Base-by-base conservation (phyloP, 2,797 vertebrate genomes). In the Girardinus metallicus region DNA sequence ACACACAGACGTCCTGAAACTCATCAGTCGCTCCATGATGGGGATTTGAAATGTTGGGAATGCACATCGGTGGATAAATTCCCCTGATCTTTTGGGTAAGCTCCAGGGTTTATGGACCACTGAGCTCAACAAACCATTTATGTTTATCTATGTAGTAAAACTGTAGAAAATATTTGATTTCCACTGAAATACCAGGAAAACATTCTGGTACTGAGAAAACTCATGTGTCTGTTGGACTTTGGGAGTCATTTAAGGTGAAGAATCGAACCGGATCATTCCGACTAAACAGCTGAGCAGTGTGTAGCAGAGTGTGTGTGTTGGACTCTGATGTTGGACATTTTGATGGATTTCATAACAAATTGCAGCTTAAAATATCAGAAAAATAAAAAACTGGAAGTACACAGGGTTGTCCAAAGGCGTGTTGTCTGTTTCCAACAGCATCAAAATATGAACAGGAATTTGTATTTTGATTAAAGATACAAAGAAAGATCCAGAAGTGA, bases 1-100 rank as follows among this genome's bases (percentile, higher is more conserved):
- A 74, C 64, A 16, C 83, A 82, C 55, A 81, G 62, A 83, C 83
- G 85, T 34, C 15, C 73, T 74, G 57, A 73, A 73, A 76, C 80
- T 66, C 47, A 23, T 18, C 16, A 74, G 5, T 12, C 16, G 29
- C 46, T 68, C 7, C 31, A 12, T 51, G 47, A 7, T 75, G 71
- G 11, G 26, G 26, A 71, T 79, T 71, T 46, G 12, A 60, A 81
- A 74, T 43, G 53, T 51, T 55, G 23, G 62, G 75, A 73, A 55
- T 47, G 49, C 15, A 4, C 0, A 44, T 16, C 3, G 53, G 10
- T 53, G 16, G 62, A 41, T 2, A 6, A 34, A 78, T 10, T 15
- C 9, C 31, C 5, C 9, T 82, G 78, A 80, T 83, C 29, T 82
- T 81, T 83, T 2, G 26, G 3, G 5, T 51, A 78, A 9, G 47